Evolutionary conservation across 2,888 invertebrate genomes (phyloP), one percentile per base, ranked within the genome.

Genomic region (Andrena chrysosceles): DNA sequence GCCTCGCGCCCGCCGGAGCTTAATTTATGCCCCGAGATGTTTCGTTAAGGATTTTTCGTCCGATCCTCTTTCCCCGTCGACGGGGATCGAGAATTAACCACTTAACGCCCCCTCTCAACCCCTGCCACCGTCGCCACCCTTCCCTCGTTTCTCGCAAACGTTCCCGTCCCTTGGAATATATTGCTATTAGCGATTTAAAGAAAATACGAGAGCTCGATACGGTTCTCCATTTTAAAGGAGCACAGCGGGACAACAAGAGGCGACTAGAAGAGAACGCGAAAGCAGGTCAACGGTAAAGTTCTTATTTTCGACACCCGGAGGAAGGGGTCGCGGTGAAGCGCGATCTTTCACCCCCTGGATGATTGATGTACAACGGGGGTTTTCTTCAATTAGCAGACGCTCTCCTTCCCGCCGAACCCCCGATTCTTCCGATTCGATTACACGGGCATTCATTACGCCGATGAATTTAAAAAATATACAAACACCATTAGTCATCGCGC

Each of bases 311-410:
- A 20, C 49, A 2, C 26, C 13, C 20, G 20, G 6, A 23, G 29
- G 59, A 29, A 62, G 35, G 70, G 72, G 64, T 60, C 56, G 64
- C 59, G 60, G 52, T 20, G 48, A 59, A 48, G 33, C 74, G 42
- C 71, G 76, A 77, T 78, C 73, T 80, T 77, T 78, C 67, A 59
- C 26, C 33, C 10, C 68, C 10, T 64, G n/a, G 69, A 85, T 89
- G 88, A 90, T 89, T 88, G 88, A 89, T 89, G 87, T 82, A 70
- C 83, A 71, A 54, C 42, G 64, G 23, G 48, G 62, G 79, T 81
- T 85, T 88, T 81, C 90, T 90, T 89, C 89, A 88, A 89, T 89
- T 90, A 89, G 85, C 78, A 64, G 70, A 77, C 84, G 81, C 77
- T 77, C 71, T 59, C 54, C 72, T 56, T 42, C 42, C 42, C 20